Evolutionary conservation across 1,140 invertebrate species (phyloP).

Genomic region (Tetramorium alpestre): DNA sequence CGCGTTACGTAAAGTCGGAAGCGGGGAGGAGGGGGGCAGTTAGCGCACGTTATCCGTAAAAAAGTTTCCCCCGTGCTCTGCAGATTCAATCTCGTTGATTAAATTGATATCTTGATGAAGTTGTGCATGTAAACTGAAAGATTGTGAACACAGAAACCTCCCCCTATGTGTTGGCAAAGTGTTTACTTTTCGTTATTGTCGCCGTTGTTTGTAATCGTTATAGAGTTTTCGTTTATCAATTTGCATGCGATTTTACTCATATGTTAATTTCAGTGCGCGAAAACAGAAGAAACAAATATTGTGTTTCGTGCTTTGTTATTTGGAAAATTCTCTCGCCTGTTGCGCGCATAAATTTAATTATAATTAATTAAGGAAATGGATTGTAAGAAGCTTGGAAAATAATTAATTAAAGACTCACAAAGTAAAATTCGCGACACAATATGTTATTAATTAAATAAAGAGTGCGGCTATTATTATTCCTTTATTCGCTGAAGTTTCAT

Average conservation of each 20-base stretch:
- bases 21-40: background rate
- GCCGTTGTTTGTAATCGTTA: background rate
- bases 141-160: background rate
- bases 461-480: background rate
- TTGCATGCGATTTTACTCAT: background rate
- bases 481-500: background rate
- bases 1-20: background rate
- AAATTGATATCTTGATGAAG: slow-evolving; percentile 31
- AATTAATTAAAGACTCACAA: slow-evolving; percentile 29
- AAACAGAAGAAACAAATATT: background rate
- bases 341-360: background rate
- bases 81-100: slow-evolving; percentile 40
- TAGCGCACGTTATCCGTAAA: background rate
- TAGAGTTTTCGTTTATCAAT: background rate
- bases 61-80: background rate
- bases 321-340: slow-evolving; percentile 25
- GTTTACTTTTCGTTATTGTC: background rate
- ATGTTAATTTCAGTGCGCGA: background rate
- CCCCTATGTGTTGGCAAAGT: background rate
- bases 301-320: background rate
- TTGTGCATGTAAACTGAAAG: background rate
- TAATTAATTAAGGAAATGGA: slow-evolving; percentile 43
- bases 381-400: slow-evolving; percentile 20
- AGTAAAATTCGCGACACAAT: slow-evolving; percentile 4
- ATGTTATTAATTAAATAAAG: slow-evolving; percentile 24